Base-by-base conservation (phyloP, 2,113 vertebrate species). In the Alethe castanea region DNA sequence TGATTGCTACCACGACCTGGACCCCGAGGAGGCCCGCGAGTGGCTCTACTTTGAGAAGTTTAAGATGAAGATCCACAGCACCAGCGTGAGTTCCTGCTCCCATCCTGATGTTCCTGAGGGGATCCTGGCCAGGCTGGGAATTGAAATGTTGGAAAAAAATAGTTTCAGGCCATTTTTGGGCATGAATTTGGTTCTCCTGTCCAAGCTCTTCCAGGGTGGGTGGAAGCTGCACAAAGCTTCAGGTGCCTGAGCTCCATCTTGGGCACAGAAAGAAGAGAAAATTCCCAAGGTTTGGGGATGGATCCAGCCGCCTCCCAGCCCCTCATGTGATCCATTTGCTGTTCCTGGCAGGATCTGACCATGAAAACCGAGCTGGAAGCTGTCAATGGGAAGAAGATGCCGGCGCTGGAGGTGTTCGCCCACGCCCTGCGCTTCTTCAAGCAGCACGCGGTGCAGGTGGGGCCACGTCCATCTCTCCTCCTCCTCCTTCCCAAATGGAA, bases 1-100 rank as follows among this genome's bases (percentile, higher is more conserved):
- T 18, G 99, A 99, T 93, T 99, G 96, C 86, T 99, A 99, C 98
- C 99, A 99, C 0, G 99, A 99, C 95, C 97, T 99, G 81, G 99
- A 99, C 94, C 99, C 99, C 0, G 99, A 99, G 59, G 99, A 99
- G 78, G 99, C 99, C 8, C 98, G 97, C 1, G 98, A 99, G 76
- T 99, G 99, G 99, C 98, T 99, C 52, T 99, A 99, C 97, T 99
- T 99, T 0, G 99, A 99, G 94, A 99, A 99, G 96, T 99, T 99
- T 65, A 99, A 99, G 97, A 99, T 99, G 99, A 99, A 99, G 97
- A 99, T 99, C 69, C 99, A 99, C 97, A 99, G 99, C 86, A 98
- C 98, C 71, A 99, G 98, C 1, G 99, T 99, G 96, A 97, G 98
- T 29, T 57, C 31, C 24, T 5, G 44, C 7, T 59, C 57, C 18